Base-by-base conservation (phyloP, 2,797 vertebrate genomes). In the Cossypha dichroa region DNA sequence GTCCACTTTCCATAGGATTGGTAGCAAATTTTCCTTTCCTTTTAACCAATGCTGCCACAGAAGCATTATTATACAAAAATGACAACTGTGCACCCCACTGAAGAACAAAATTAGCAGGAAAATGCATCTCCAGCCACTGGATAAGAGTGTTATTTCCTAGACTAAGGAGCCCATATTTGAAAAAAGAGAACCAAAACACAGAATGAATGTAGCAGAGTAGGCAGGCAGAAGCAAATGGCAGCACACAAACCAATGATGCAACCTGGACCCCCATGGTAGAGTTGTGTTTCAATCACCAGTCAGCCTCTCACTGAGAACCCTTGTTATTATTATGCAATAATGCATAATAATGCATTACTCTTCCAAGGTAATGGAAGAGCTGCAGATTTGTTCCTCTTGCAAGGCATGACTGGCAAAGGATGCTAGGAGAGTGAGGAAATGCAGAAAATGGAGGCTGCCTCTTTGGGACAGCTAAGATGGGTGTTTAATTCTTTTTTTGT, bases 81-180 rank as follows among this genome's bases (percentile, higher is more conserved):
- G 0, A 23, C 29, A 69, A 12, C 15, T 4, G 2, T 12, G 36
- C 11, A 31, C 2, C 15, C 17, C 25, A 33, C 5, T 14, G 25
- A 58, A 76, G 19, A 79, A 51, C 6, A 73, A 78, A 68, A 49
- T 25, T 18, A 88, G 13, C 16, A 38, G 18, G 16, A 66, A 87
- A 85, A 82, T 36, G 3, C 6, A n/a, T 38, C 17, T 79, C 26
- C 46, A 82, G 1, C 14, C 29, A 34, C 5, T 38, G 13, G 23
- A 36, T 26, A 67, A 70, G 22, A 60, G 22, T 4, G 5, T 31
- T 49, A 31, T 49, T 72, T 79, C 36, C 58, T 49, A 77, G 38
- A 54, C 23, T 23, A 55, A 88, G 75, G 15, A 54, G 5, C 9
- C 14, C 11, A n/a, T 3, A 17, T 51, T 64, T 73, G 31, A 41